Evolutionary conservation across 2,797 vertebrate species (phyloP).

Genomic region (Garrulus glandarius): DNA sequence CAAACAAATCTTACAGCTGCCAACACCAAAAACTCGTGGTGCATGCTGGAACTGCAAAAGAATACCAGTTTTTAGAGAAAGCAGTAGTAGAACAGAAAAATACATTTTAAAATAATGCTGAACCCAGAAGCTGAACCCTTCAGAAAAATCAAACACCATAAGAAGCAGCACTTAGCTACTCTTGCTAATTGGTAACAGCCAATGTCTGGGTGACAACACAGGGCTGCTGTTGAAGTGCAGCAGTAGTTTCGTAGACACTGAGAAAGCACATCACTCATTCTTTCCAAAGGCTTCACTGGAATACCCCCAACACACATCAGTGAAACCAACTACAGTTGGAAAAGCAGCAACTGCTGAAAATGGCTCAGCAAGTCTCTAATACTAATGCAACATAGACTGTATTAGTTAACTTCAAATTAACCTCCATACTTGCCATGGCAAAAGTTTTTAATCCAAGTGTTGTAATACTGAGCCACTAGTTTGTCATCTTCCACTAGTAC

Average conservation of each 20-base stretch:
- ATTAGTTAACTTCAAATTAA: not conserved
- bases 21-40: not conserved
- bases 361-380: not conserved
- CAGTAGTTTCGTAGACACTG: not conserved
- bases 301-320: not conserved
- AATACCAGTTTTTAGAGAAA: not conserved
- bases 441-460: not conserved
- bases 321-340: not conserved
- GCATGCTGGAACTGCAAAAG: not conserved
- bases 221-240: not conserved
- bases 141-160: not conserved
- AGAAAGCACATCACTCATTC: not conserved
- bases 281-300: not conserved
- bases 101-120: not conserved
- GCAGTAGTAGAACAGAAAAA: not conserved
- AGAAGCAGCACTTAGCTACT: not conserved
- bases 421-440: not conserved
- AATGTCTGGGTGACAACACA: not conserved
- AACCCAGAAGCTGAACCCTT: not conserved
- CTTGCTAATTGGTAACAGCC: not conserved
- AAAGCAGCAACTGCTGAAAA: not conserved
- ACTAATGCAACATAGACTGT: not conserved
- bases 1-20: not conserved
- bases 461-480: not conserved
- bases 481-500: not conserved